Percentiles rank a stretch among this genome's conserved stretches.
Conservation (phyloP, 2,888 invertebrate species). For the Thymelicus sylvestris region DNA sequence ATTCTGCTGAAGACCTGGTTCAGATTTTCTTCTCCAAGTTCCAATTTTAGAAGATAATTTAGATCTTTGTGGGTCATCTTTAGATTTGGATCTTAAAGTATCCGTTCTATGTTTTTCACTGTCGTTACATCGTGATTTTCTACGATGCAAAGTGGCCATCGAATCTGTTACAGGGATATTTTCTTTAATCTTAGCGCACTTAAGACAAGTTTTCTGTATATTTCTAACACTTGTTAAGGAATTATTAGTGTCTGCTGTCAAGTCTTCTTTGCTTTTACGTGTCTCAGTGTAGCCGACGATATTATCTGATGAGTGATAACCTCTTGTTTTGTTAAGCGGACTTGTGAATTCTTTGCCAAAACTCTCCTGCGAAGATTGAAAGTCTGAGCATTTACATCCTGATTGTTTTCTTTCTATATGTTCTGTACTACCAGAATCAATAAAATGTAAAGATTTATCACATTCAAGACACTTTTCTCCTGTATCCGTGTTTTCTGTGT, state of each 20-base stretch:
- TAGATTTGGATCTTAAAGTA: constrained; percentile 77
- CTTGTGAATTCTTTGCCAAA: constrained; percentile 71
- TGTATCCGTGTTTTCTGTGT: constrained; percentile 52
- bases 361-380: constrained; percentile 79
- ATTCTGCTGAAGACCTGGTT: constrained; percentile 86
- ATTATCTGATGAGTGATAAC: constrained; percentile 78
- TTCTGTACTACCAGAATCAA: constrained; percentile 73
- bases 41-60: constrained; percentile 84
- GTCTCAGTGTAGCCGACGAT: constrained; percentile 70
- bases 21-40: constrained; percentile 89
- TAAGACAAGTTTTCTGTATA: constrained; percentile 76
- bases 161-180: constrained; percentile 74
- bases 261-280: constrained; percentile 67
- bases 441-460: constrained; percentile 71
- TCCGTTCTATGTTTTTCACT: constrained; percentile 70
- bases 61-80: constrained; percentile 79
- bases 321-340: constrained; percentile 71
- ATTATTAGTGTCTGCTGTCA: constrained; percentile 62
- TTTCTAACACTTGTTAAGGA: constrained; percentile 64
- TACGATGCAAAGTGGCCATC: constrained; percentile 56
- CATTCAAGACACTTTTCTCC: constrained; percentile 75
- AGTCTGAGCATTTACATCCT: constrained; percentile 74
- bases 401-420: constrained; percentile 67
- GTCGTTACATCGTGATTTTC: constrained; percentile 71
- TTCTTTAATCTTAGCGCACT: constrained; percentile 81